phyloP scores from a whole-genome alignment of 2,113 vertebrate genomes.

The Coptodon rendalli region DNA sequence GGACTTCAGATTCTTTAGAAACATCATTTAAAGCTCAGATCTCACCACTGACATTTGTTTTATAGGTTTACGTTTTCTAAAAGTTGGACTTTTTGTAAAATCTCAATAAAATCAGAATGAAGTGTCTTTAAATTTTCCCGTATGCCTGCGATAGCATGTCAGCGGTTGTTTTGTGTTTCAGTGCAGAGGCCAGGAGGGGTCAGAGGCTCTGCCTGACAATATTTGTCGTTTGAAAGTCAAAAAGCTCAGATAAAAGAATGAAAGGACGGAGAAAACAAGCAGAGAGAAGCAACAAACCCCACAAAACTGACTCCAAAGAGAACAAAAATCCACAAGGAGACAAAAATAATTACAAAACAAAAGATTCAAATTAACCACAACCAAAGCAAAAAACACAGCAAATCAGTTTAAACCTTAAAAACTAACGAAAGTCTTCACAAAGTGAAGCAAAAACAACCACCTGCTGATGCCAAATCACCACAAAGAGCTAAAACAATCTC shows the following conservation, averaged over 20 bases:
- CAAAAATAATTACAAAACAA: not conserved
- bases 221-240: not conserved
- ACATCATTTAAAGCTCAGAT: not conserved
- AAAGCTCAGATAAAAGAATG: not conserved
- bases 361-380: not conserved
- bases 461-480: not conserved
- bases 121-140: not conserved
- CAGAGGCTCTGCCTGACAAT: accelerated
- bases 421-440: not conserved
- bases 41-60: not conserved
- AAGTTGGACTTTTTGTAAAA: not conserved
- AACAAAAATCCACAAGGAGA: not conserved
- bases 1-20: not conserved
- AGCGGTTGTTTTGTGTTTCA: not conserved
- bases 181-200: not conserved
- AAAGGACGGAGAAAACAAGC: not conserved
- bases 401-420: not conserved
- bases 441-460: not conserved
- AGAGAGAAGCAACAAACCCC: not conserved
- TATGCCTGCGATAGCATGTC: not conserved
- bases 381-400: accelerated
- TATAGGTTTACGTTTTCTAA: not conserved
- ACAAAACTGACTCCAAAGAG: not conserved
- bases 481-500: not conserved
- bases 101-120: not conserved